Evolutionary conservation across 2,888 invertebrate genomes (phyloP).

Genomic region (Oeneis ivallda): DNA sequence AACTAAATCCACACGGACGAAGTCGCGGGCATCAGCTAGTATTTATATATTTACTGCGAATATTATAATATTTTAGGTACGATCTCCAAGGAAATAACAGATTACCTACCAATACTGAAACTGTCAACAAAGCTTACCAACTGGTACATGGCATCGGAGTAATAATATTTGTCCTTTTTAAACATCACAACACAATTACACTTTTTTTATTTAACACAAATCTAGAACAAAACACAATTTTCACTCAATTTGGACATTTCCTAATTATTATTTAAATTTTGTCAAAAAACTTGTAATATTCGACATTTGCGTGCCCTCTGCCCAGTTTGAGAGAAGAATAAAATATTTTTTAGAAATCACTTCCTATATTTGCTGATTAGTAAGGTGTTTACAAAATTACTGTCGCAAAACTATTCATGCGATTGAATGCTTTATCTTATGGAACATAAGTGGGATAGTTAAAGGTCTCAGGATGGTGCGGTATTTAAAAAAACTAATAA

Average conservation of each 20-base stretch:
- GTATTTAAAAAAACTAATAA: too few species aligned
- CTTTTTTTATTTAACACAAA: background rate
- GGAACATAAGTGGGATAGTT: background rate
- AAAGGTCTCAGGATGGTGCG: background rate
- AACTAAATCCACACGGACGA: too few species aligned
- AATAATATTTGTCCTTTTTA: constrained; percentile 40
- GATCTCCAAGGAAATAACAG: too few species aligned
- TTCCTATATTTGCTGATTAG: background rate
- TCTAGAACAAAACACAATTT: background rate
- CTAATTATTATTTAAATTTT: background rate
- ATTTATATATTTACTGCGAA: too few species aligned
- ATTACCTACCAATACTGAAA: too few species aligned
- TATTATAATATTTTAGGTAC: too few species aligned
- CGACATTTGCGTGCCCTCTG: background rate
- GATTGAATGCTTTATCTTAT: background rate
- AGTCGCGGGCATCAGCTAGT: too few species aligned
- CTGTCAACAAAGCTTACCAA: constrained; percentile 44
- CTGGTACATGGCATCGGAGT: constrained; percentile 46
- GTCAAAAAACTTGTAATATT: background rate
- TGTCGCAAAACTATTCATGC: background rate
- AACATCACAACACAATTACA: background rate
- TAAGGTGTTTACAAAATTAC: background rate
- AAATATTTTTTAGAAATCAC: background rate
- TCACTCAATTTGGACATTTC: background rate
- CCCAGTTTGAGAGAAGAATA: background rate